Evolutionary conservation across 2,888 invertebrate species (phyloP).

Genomic region (Harpalus rufipes): DNA sequence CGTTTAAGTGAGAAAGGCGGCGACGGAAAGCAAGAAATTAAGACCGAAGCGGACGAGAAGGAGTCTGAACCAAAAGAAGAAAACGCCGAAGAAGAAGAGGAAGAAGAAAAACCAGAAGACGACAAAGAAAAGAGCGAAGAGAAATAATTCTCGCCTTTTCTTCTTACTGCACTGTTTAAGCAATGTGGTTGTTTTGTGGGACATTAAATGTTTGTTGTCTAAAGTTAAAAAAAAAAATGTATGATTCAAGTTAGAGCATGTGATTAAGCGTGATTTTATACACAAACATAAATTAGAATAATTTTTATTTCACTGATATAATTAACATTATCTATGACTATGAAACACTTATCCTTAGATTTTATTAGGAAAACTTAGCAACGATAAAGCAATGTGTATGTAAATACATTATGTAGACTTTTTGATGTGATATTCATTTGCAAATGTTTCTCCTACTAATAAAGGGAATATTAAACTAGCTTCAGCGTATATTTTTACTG

Average conservation of each 20-base stretch:
- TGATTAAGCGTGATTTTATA: constrained; percentile 46
- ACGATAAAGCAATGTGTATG: constrained; percentile 20
- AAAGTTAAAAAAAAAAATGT: neutral
- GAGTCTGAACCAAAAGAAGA: constrained; percentile 66
- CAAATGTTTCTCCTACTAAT: constrained; percentile 97
- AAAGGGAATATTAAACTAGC: constrained; percentile 96
- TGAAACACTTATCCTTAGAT: constrained; percentile 12
- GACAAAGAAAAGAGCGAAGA: constrained; percentile 61
- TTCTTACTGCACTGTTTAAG: constrained; percentile 7
- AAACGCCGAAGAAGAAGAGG: constrained; percentile 67
- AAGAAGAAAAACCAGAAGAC: constrained; percentile 67
- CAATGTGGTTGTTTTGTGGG: constrained; percentile 33
- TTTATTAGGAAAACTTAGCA: constrained; percentile 14
- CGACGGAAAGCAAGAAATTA: constrained; percentile 70
- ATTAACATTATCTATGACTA: constrained; percentile 1
- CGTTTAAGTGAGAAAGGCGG: constrained; percentile 75
- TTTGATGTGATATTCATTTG: constrained; percentile 79
- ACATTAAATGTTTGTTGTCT: constrained; percentile 24
- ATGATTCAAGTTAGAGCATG: constrained; percentile 23
- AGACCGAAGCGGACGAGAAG: constrained; percentile 67
- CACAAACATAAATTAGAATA: constrained; percentile 24
- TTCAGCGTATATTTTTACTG: constrained; percentile 96
- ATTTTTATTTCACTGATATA: constrained; percentile 5
- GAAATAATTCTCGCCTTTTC: constrained; percentile 20
- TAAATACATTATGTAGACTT: constrained; percentile 54